Base-by-base conservation (phyloP, 2,113 vertebrate species). In the Cromileptes altivelis region DNA sequence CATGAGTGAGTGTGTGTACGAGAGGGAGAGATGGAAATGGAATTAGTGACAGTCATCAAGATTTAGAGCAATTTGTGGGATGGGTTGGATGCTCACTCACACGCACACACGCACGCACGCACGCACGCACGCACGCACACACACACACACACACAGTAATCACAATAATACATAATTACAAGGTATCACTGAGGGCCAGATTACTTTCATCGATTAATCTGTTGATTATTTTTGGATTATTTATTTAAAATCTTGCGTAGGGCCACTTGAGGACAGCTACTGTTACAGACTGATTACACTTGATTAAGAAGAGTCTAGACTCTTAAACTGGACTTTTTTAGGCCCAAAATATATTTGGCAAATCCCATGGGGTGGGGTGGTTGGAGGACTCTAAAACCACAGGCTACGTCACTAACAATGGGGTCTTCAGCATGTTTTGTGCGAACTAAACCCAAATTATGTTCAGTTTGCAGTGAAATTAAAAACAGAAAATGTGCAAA, bases 21-120 rank as follows among this genome's bases (percentile, higher is more conserved):
- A 8, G 42, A 1, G 15, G 42, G 33, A 8, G 42, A 2, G 19
- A 49, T 65, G 30, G 30, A 86, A 83, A 83, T 77, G 30, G 56
- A 81, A 84, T 85, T 84, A 90, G 82, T 3, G 57, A 61, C 70
- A 67, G 53, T 70, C 27, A 70, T 82, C 64, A 81, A 74, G 81
- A 90, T 82, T 70, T 70, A 82, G 53, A 84, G 81, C 73, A 45
- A 63, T 83, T 87, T 81, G 40, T 40, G 65, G 12, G 8, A 45
- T 65, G 69, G 78, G 19, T 55, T 21, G 21, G 60, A 85, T 78
- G 52, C n/a, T n/a, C n/a, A n/a, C n/a, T n/a, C n/a, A n/a, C 13
- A 0, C 27, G n/a, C 45, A 25, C 27, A 55, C 62, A 58, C 13
- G n/a, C 45, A 11, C 67, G 19, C 33, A 8, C 37, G 19, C 70